Percentiles rank a stretch among this genome's conserved stretches.
These are phyloP conservation scores for Leptura quadrifasciata DNA, from an alignment of 2,888 invertebrate genomes.

Conservation along the genomic window DNA sequence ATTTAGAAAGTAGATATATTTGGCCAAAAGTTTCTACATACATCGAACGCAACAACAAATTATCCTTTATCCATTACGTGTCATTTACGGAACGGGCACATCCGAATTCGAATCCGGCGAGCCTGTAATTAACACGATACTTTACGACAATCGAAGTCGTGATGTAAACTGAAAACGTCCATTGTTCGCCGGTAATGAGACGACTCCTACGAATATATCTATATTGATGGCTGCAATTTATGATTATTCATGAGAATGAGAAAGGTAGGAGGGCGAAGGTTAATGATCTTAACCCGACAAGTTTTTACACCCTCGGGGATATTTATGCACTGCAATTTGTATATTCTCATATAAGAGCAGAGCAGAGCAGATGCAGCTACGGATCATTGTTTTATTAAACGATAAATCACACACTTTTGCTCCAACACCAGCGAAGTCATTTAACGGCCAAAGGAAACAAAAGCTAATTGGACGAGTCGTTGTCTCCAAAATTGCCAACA, in stretches of 20 bases:
- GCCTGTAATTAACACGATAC: slow-evolving; percentile 53
- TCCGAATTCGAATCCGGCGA: slow-evolving; percentile 28
- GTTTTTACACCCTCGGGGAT: slow-evolving; percentile 62
- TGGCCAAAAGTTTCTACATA: background rate
- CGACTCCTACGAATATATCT: slow-evolving; percentile 58
- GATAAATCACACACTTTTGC: slow-evolving; percentile 51
- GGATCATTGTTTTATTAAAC: slow-evolving; percentile 56
- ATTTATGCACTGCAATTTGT: slow-evolving; percentile 60
- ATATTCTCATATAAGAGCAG: slow-evolving; percentile 27
- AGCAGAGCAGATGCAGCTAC: slow-evolving; percentile 47
- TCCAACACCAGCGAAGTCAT: slow-evolving; percentile 32
- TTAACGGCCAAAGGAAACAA: slow-evolving; percentile 37
- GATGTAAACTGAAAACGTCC: slow-evolving; percentile 53
- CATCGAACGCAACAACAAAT: slow-evolving; percentile 7
- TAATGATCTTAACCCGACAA: slow-evolving; percentile 65
- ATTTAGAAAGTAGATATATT: slow-evolving; percentile 21
- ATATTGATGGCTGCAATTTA: slow-evolving; percentile 62
- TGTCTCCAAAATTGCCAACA: slow-evolving; percentile 26
- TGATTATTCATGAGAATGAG: slow-evolving; percentile 63
- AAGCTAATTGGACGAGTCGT: slow-evolving; percentile 36
- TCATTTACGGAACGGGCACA: slow-evolving; percentile 21
- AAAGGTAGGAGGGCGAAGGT: slow-evolving; percentile 62
- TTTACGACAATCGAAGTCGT: slow-evolving; percentile 51
- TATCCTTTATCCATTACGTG: slow-evolving; percentile 18
- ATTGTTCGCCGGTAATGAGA: slow-evolving; percentile 60